phyloP scores from a whole-genome alignment of 2,113 vertebrate species.

The Pluvianellus socialis region DNA sequence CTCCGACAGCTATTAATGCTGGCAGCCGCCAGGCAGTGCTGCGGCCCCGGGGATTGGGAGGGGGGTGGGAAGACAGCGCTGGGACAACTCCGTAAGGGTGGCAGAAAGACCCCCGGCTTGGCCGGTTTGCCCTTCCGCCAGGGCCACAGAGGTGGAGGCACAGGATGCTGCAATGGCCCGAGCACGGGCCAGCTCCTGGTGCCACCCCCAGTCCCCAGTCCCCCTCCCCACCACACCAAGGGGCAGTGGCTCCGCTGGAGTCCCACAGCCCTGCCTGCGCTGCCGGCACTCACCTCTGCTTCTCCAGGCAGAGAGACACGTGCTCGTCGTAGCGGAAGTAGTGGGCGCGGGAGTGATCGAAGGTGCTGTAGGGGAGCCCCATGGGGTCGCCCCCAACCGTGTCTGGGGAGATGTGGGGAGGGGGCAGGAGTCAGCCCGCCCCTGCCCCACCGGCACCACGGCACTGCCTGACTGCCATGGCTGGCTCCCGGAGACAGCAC shows the following conservation, averaged over 20 bases:
- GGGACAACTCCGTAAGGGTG: neutral
- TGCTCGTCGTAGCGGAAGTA: conserved; percentile 98
- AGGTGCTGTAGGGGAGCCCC: conserved; percentile 90
- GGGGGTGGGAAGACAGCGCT: neutral
- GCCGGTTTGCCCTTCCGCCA: no score
- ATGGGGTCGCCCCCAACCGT: conserved; percentile 83
- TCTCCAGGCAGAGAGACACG: conserved; percentile 92
- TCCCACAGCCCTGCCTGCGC: neutral
- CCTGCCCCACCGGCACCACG: no score
- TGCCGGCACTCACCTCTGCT: conserved; percentile 81
- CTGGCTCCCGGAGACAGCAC: neutral
- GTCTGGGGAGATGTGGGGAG: conserved; percentile 70
- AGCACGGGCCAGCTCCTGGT: neutral
- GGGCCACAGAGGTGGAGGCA: neutral
- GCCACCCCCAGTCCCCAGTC: rapidly evolving
- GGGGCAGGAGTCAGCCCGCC: neutral
- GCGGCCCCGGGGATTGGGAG: neutral
- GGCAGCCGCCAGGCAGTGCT: neutral
- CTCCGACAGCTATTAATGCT: neutral
- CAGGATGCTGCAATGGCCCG: rapidly evolving
- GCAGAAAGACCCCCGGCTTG: neutral
- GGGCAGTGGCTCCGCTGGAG: neutral
- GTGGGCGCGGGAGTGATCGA: conserved; percentile 94
- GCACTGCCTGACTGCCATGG: neutral
- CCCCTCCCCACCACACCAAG: neutral